These are phyloP conservation scores for Sebastes baramenuke DNA, from an alignment of 2,797 vertebrate species.

Conservation along the genomic window DNA sequence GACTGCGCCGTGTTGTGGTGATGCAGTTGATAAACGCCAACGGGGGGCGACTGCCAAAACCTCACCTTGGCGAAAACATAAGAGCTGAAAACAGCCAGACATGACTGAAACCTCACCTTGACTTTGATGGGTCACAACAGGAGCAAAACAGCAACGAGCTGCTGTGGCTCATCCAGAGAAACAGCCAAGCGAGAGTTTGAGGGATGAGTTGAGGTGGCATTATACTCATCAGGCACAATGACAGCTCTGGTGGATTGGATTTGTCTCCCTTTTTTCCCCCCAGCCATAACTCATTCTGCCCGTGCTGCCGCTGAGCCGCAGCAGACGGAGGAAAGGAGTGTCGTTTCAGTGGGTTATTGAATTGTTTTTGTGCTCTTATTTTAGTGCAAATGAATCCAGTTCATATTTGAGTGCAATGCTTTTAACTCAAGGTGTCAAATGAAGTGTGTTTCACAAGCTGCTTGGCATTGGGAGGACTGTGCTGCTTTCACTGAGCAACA, in stretches of 20 bases:
- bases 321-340: slow-evolving; percentile 31
- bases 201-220: slow-evolving; percentile 58
- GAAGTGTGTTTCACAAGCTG: slow-evolving; percentile 73
- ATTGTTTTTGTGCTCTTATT: slow-evolving; percentile 68
- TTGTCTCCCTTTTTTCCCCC: slow-evolving; percentile 35
- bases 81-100: slow-evolving; percentile 40
- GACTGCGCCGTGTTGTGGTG: slow-evolving; percentile 17
- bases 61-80: slow-evolving; percentile 36
- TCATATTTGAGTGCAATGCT: slow-evolving; percentile 64
- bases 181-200: slow-evolving; percentile 58
- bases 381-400: slow-evolving; percentile 64
- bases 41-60: slow-evolving; percentile 19
- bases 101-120: slow-evolving; percentile 58
- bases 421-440: slow-evolving; percentile 72
- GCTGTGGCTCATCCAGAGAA: slow-evolving; percentile 32
- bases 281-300: slow-evolving; percentile 60
- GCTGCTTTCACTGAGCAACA: slow-evolving; percentile 27
- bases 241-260: slow-evolving; percentile 69
- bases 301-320: slow-evolving; percentile 15
- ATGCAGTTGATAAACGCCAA: slow-evolving; percentile 54
- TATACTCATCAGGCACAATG: slow-evolving; percentile 66
- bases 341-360: slow-evolving; percentile 56
- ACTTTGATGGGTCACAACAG: slow-evolving; percentile 63
- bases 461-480: slow-evolving; percentile 45
- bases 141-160: slow-evolving; percentile 46